Evolutionary conservation across 2,797 vertebrate genomes (phyloP).

Genomic region (Lepilemur septentrionalis): DNA sequence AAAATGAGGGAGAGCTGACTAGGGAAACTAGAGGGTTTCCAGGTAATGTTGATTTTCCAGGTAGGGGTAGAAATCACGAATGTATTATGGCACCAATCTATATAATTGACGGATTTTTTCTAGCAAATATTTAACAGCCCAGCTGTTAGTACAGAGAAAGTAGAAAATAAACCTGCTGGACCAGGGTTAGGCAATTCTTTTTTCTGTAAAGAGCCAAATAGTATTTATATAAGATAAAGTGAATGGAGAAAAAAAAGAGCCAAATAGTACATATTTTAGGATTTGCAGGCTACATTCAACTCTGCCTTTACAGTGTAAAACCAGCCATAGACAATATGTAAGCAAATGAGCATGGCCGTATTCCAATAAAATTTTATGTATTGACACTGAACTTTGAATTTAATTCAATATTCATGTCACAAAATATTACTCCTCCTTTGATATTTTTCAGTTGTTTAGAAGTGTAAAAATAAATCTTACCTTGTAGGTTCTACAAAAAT

Average conservation of each 20-base stretch:
- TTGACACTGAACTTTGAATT: background rate
- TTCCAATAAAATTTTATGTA: background rate
- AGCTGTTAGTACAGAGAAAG: background rate
- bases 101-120: background rate
- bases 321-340: background rate
- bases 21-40: background rate
- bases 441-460: background rate
- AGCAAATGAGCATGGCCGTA: background rate
- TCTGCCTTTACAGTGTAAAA: background rate
- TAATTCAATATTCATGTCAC: background rate
- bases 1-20: background rate
- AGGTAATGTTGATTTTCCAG: background rate
- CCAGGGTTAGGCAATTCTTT: background rate
- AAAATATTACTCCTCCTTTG: background rate
- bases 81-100: background rate
- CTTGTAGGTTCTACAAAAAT: background rate
- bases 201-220: background rate
- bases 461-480: constrained; percentile 5
- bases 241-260: background rate
- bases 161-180: background rate
- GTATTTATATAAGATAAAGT: background rate
- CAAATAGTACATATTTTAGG: background rate
- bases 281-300: background rate
- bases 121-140: constrained; percentile 22
- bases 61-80: background rate